These are phyloP conservation scores for Diachrysia chrysitis DNA, from an alignment of 2,888 invertebrate species.

Conservation along the genomic window DNA sequence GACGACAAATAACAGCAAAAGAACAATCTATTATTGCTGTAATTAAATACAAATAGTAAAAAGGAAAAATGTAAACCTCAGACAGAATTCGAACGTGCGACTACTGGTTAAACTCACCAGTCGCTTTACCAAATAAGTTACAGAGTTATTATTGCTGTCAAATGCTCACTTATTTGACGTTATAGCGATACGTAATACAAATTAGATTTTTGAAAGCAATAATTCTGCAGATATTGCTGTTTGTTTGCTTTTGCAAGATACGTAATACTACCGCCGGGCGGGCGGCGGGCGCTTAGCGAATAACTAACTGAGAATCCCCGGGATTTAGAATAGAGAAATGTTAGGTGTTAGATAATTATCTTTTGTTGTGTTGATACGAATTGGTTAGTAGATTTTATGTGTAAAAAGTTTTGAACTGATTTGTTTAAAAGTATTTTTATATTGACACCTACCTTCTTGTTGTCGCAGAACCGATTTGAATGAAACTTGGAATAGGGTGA, in stretches of 20 bases:
- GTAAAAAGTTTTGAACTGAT: not conserved
- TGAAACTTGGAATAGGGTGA: no score
- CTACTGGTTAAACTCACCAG: no score
- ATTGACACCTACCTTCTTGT: no score
- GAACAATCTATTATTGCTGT: no score
- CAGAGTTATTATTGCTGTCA: not conserved
- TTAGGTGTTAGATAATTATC: slow-evolving; percentile 7
- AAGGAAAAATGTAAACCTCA: no score
- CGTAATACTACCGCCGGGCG: not conserved
- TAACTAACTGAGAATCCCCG: slow-evolving; percentile 34
- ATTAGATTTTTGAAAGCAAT: not conserved
- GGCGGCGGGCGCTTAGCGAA: slow-evolving; percentile 31
- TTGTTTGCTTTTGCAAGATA: not conserved
- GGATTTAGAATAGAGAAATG: slow-evolving; percentile 37
- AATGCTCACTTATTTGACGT: not conserved
- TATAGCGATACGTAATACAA: no score
- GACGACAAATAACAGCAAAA: no score
- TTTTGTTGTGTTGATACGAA: slow-evolving; percentile 3
- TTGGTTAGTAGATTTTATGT: not conserved
- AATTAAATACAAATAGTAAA: no score
- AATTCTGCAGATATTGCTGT: not conserved
- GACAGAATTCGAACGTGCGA: no score
- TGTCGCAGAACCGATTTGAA: no score
- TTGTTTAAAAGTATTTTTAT: not conserved
- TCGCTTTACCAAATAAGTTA: no score